phyloP scores from a whole-genome alignment of 2,113 vertebrate species.

The Gymnogyps californianus region DNA sequence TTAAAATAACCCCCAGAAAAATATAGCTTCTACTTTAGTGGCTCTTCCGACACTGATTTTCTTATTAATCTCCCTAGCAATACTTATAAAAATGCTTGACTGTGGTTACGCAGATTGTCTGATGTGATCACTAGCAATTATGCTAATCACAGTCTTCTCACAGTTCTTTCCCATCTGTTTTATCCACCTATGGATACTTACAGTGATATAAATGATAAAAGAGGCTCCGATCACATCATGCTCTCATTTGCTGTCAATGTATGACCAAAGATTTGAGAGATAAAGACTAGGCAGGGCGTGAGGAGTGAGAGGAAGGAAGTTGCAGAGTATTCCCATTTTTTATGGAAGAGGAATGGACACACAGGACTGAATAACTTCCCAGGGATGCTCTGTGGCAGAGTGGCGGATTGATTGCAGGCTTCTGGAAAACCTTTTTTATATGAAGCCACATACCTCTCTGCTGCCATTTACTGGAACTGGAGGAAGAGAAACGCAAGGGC shows the following conservation, averaged over 20 bases:
- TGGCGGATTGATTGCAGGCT: background rate
- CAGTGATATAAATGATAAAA: slow-evolving; percentile 28
- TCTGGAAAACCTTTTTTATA: background rate
- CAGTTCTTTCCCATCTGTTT: slow-evolving; percentile 65
- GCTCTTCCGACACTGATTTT: slow-evolving; percentile 20
- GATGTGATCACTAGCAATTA: slow-evolving; percentile 68
- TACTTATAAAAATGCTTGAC: slow-evolving; percentile 59
- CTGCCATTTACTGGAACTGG: background rate
- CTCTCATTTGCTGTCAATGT: background rate
- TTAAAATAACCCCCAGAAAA: slow-evolving; percentile 3
- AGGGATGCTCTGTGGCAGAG: background rate
- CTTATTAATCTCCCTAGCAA: slow-evolving; percentile 59
- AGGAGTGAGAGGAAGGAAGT: background rate
- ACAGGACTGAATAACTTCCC: background rate
- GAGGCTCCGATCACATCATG: background rate
- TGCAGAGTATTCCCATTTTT: background rate
- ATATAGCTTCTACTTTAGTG: slow-evolving; percentile 28
- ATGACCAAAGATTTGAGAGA: background rate
- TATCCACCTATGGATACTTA: slow-evolving; percentile 64
- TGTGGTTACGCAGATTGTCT: slow-evolving; percentile 65
- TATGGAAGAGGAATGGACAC: background rate
- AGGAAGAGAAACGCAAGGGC: background rate
- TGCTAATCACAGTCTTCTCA: slow-evolving; percentile 65
- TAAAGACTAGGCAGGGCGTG: background rate
- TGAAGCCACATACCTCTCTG: background rate